Evolutionary conservation across 1,140 invertebrate species (phyloP), one percentile per base, ranked within the genome.

Genomic region (Drosophila carrolli): DNA sequence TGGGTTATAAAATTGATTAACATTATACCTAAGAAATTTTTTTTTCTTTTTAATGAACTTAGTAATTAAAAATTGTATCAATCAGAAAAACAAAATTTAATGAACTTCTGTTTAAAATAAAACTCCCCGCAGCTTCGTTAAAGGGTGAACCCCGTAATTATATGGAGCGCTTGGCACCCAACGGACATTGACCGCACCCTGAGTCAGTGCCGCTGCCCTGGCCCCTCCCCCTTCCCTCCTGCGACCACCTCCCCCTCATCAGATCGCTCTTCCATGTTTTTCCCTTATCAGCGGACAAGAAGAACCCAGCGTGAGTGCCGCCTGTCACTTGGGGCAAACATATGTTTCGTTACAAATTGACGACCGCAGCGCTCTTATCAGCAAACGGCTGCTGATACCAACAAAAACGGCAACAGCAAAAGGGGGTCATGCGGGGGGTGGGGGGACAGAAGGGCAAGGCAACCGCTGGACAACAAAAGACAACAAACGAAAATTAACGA

Each of bases 261-360:
- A 11, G 14, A 9, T 16, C 19, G 9, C 41, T 23, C 37, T 23
- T 29, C 51, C 40, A 6, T 43, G 38, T 48, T 65, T 41, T 35
- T 23, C 16, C 35, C 61, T 85, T 85, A 85, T 85, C 82, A 81
- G 82, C 40, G 46, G 60, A 77, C 74, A 58, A 55, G 60, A 51
- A 32, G 57, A 53, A 60, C 54, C 46, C 71, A 62, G 72, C 83
- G 53, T 88, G 83, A 86, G 83, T 86, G 83, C 79, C 79, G 75
- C 32, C 83, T 88, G 83, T 83, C 83, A 88, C 84, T 88, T 88
- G 78, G 46, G 68, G 84, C 76, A 88, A 83, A 88, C 83, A 88
- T 88, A 88, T 88, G 83, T 88, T 83, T 77, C 84, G 63, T 73
- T 88, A 89, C 83, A 88, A 88, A 88, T 86, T 88, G 82, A 86